Base-by-base conservation (phyloP, 2,797 vertebrate genomes). In the Xiphorhynchus erythropygius region DNA sequence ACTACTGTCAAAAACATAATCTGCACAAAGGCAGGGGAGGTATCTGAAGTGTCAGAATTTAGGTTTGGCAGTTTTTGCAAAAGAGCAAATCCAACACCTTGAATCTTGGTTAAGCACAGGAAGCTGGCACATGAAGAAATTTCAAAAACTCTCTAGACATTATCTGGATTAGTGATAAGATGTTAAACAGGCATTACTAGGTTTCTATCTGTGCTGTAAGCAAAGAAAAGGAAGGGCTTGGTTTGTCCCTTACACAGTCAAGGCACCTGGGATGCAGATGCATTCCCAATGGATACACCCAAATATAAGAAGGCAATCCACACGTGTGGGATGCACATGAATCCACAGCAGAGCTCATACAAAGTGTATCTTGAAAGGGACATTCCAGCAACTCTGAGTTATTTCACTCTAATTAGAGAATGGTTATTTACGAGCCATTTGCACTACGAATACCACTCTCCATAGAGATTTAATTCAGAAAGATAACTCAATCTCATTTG, bases 211-310 rank as follows among this genome's bases (percentile, higher is more conserved):
- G 57, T 9, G 28, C 42, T 11, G 3, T 28, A 67, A 9, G n/a
- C 21, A 87, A 86, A 73, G 37, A 47, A 53, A 89, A 63, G 24
- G 30, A 77, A 46, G 5, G 55, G 13, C 17, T n/a, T 84, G 39
- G 12, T 52, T 81, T 62, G 46, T 55, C 33, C 50, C 15, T 67
- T 46, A 67, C 7, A 2, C 0, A 0, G 37, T 23, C 1, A 22
- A 52, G 49, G 47, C 88, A 94, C 84, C 83, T 90, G 92, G 84
- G 44, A 86, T 67, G 84, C 85, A 97, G 92, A 90, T 65, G 84
- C 32, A 73, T 35, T 79, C 56, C 44, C 52, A 84, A 4, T 47
- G 52, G 55, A 89, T 56, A 60, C 73, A 84, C 8, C 23, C 67
- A 33, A 69, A 87, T 27, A 88, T 84, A 64, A 94, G 89, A 92